Evolutionary conservation across 1,140 invertebrate species (phyloP), one percentile per base, ranked within the genome.

Genomic region (Dinothrombium tinctorium): DNA sequence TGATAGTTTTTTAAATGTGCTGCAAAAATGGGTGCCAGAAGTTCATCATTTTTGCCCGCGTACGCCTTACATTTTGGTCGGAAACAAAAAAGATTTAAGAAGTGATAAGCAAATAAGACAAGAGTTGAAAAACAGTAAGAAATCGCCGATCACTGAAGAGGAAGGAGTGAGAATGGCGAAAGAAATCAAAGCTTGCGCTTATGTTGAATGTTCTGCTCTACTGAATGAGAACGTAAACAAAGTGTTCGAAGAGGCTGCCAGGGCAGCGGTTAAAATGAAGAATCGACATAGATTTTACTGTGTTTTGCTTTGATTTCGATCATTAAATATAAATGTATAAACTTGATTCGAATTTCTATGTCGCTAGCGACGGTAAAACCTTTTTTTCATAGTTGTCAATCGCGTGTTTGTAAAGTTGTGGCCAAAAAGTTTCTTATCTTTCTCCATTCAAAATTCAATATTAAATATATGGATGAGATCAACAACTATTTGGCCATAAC

Each of bases 191-290:
- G 92, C 92, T 45, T 96, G 90, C 61, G 86, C 83, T 43, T 98
- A 98, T 67, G 69, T 98, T 48, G 92, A 99, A 68, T 99, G 92
- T 66, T 96, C 89, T 37, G 90, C 92, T 53, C 98, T 98, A 63
- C 96, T 86, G 59, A 98, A 96, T 72, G 92, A 98, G 58, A 90
- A 90, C 54, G 89, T 98, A 33, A 70, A 87, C 54, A 89, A 96
- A 65, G 90, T 99, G 32, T 98, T 99, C 65, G 90, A 98, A 70
- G 95, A 86, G 51, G 92, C 92, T 51, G 96, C 92, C 40, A 71
- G 84, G 56, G 90, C 92, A 58, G 90, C 92, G 53, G 66, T 99
- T 59, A 84, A 92, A 69, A 82, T 84, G 25, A 60, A 59, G 44
- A 7, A n/a, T 8, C 7, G 26, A 28, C 7, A 28, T 7, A 7